Evolutionary conservation across 2,888 invertebrate genomes (phyloP), one percentile per base, ranked within the genome.

Genomic region (Calephelis perditalis): DNA sequence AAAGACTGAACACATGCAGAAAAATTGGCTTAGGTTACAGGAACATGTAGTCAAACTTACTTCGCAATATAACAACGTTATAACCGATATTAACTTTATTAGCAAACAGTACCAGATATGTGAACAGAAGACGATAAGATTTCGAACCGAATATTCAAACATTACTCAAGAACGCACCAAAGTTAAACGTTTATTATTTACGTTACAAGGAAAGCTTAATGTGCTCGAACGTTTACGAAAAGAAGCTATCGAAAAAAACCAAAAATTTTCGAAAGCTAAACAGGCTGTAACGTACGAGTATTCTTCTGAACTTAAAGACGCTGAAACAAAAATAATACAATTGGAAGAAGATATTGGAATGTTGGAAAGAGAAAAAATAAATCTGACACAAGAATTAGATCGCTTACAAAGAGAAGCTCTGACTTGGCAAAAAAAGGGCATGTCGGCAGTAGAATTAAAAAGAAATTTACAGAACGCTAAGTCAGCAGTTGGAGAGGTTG

Each of bases 401-500:
- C 90, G 91, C 47, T 79, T 89, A 36, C 93, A 94, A 71, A 90
- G 94, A 46, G 95, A 96, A 77, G 92, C 94, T 7, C 84, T 96
- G 40, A 93, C 94, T 40, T 97, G 97, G 96, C 95, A 96, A 76
- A 94, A 95, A 67, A 96, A 96, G 84, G 93, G 90, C 26, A 84
- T 94, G 69, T 78, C 96, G 71, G 94, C 95, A 3, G 92, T 93
- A 35, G 96, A 96, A 74, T 92, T 95, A 0, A 93, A 94, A 71
- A 92, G 92, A 68, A 93, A 92, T 72, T 92, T 95, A 58, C 92
- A 93, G 60, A 91, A 92, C 44, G 95, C 95, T 61, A 91, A 92
- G 62, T 91, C 92, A 0, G 82, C 91, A 2, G 92, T 91, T 6
- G 95, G 96, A 3, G 96, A 96, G 77, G 92, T 96, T 26, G 94